Percentiles rank a stretch among this genome's conserved stretches.
Conservation (phyloP, 2,888 invertebrate genomes). For the Dasysyrphus albostriatus region DNA sequence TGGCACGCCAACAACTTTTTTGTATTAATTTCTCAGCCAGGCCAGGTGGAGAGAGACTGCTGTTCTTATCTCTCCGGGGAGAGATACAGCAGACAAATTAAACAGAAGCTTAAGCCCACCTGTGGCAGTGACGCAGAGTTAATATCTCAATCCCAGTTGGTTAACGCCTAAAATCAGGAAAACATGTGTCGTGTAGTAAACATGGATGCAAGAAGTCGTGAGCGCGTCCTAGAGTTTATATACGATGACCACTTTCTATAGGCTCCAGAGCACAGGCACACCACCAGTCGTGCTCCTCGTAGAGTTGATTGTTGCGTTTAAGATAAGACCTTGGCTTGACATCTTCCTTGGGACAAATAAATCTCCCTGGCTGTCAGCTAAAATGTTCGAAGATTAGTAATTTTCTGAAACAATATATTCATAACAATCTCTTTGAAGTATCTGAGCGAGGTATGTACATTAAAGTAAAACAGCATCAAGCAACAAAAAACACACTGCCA, state of each 20-base stretch:
- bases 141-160: constrained; percentile 64
- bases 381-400: constrained; percentile 26
- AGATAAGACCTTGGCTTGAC: constrained; percentile 41
- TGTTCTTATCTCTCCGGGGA: constrained; percentile 47
- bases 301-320: constrained; percentile 49
- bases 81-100: constrained; percentile 42
- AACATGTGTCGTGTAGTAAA: constrained; percentile 12
- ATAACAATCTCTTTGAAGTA: constrained; percentile 68
- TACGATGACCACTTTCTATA: constrained; percentile 18
- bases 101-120: constrained; percentile 57
- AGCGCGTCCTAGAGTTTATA: constrained; percentile 12
- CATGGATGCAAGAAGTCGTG: neutral
- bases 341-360: constrained; percentile 14
- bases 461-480: constrained; percentile 3
- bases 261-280: neutral
- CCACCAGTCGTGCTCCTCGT: neutral
- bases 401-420: constrained; percentile 62
- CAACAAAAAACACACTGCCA: constrained; percentile 28
- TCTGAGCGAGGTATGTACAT: constrained; percentile 31
- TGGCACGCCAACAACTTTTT: constrained; percentile 35
- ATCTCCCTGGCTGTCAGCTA: constrained; percentile 22
- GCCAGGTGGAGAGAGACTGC: constrained; percentile 43
- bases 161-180: constrained; percentile 17
- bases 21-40: constrained; percentile 44
- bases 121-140: constrained; percentile 15